A percentile compares a stretch with the other conserved stretches of the same genome.
Conservation (phyloP, 2,888 invertebrate genomes). For the Leucoma salicis region DNA sequence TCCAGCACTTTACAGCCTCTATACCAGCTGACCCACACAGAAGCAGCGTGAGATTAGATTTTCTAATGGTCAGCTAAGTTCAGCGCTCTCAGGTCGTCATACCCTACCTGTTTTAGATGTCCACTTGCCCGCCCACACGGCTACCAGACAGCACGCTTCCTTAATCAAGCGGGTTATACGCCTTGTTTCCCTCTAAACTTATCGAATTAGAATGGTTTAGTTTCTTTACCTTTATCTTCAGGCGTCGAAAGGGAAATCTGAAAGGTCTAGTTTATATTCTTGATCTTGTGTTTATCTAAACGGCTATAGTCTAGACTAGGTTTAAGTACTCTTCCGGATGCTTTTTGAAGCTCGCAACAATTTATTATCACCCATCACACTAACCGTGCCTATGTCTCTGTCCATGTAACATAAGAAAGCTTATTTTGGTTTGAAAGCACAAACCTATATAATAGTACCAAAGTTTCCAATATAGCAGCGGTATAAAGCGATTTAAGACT, state of each 20-base stretch:
- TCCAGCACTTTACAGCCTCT: conserved; percentile 25
- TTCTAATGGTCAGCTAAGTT: conserved; percentile 55
- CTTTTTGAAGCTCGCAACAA: background rate
- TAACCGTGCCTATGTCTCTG: too few species aligned
- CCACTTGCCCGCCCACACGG: conserved; percentile 9
- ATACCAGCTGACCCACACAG: conserved; percentile 42
- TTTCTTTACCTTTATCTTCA: conserved; percentile 33
- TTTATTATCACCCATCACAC: background rate
- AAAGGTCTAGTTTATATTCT: conserved; percentile 13
- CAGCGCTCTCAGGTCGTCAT: conserved; percentile 47
- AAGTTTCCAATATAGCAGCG: too few species aligned
- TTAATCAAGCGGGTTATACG: conserved; percentile 14
- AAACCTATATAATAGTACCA: too few species aligned
- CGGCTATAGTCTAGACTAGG: background rate
- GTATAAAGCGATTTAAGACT: too few species aligned
- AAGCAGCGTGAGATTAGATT: conserved; percentile 53
- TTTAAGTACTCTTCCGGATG: background rate
- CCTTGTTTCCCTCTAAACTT: conserved; percentile 29
- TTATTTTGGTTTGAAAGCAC: too few species aligned
- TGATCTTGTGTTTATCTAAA: background rate
- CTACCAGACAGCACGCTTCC: conserved; percentile 9
- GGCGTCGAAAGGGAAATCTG: conserved; percentile 26
- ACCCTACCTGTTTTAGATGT: conserved; percentile 23
- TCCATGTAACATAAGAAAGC: too few species aligned
- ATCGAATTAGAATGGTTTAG: conserved; percentile 36